Evolutionary conservation across 2,113 vertebrate genomes (phyloP), one percentile per base, ranked within the genome.

Genomic region (Arenaria interpres): DNA sequence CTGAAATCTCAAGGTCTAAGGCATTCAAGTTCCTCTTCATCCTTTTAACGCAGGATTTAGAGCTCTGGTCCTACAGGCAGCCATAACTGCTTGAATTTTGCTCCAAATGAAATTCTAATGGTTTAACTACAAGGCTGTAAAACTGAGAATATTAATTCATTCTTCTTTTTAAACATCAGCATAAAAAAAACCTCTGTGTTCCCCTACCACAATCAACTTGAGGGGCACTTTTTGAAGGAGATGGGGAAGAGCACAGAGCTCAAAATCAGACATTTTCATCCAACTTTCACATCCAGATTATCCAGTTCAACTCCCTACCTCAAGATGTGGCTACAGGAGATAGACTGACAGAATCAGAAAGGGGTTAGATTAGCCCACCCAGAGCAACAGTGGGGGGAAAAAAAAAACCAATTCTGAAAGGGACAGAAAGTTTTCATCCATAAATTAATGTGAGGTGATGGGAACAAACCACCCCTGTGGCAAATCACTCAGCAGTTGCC

Each of bases 31-130:
- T 85, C 41, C 4, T 84, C 46, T 76, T 83, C 63, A 51, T 45
- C 54, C 50, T 80, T 88, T 77, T 45, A 80, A 82, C 92, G 79
- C 32, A 59, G 50, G 41, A 71, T 88, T 96, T 74, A 83, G 22
- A 80, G 45, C 37, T 76, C 14, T 2, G 4, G 16, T 76, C 54
- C 90, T 57, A 63, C 32, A 71, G 17, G 32, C 54, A 94, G 67
- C 45, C 30, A 4, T 45, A 77, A 43, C 10, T 50, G 27, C 50
- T 85, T 48, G 73, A n/a, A 39, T 45, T 85, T 71, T 71, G 45
- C 63, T 90, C 39, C 46, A 83, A 50, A 7, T 39, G 12, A 74
- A 84, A 57, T 32, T 68, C 41, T 57, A 63, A 28, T 3, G 2
- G 5, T 63, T 95, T 39, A 78, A 18, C 37, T 56, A 50, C 77